phyloP scores from a whole-genome alignment of 2,888 invertebrate genomes.

The Sesamia inferens region DNA sequence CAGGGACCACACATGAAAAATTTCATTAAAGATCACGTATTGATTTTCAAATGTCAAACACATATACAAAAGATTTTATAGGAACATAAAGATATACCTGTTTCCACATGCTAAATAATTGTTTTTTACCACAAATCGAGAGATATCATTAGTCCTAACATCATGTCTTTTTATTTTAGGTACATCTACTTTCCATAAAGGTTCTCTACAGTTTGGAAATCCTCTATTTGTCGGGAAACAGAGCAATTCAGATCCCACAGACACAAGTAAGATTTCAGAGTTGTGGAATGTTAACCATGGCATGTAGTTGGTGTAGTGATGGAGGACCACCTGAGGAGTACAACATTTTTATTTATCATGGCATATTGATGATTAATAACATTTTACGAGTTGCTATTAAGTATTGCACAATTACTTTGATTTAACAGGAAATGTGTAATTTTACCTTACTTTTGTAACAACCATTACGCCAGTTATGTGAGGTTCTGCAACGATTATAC shows the following conservation, averaged over 20 bases:
- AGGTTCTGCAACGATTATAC: constrained; percentile 79
- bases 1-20: too few species aligned
- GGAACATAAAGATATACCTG: constrained; percentile 69
- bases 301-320: constrained; percentile 80
- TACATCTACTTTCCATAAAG: constrained; percentile 77
- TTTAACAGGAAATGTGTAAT: not conserved
- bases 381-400: not conserved
- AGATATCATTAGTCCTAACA: constrained; percentile 85
- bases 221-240: constrained; percentile 76
- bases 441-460: constrained; percentile 72
- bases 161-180: constrained; percentile 78
- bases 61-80: too few species aligned
- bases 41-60: too few species aligned
- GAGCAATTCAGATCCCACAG: constrained; percentile 77
- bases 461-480: constrained; percentile 83
- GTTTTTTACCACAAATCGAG: constrained; percentile 81
- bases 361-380: not conserved
- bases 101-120: constrained; percentile 82
- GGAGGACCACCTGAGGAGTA: constrained; percentile 71
- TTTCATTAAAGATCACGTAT: too few species aligned
- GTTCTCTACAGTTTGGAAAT: constrained; percentile 66
- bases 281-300: constrained; percentile 81
- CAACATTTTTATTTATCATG: not conserved
- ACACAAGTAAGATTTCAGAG: constrained; percentile 74
- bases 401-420: not conserved